Evolutionary conservation across 2,113 vertebrate species (phyloP), one percentile per base, ranked within the genome.

Genomic region (Oreocharis arfaki): DNA sequence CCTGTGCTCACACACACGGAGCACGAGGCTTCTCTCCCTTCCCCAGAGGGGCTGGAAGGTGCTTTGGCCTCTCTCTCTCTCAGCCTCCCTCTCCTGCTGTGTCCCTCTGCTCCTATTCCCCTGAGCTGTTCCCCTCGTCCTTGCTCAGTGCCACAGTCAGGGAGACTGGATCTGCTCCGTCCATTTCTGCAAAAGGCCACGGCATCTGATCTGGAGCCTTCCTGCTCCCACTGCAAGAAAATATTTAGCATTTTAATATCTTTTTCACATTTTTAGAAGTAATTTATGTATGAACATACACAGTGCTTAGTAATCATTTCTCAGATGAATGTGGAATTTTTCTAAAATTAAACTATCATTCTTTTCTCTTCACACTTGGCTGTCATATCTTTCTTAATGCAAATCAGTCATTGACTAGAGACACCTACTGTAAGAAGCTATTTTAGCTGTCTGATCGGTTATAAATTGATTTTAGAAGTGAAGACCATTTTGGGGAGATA

Each of bases 271-370:
- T 97, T 97, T 96, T 95, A 82, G 94, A 94, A 96, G 87, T 79
- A 93, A 96, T 94, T 95, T 95, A 92, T 97, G 86, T 96, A 81
- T 89, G 96, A 96, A 93, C 84, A 75, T 94, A 94, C 86, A 96
- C 80, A 95, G 79, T 96, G 96, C 96, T 97, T 97, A 97, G 95
- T 97, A 97, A 97, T 96, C 90, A 89, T 96, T 97, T 97, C 96
- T 97, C 86, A 61, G 91, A 96, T 89, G 92, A 96, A 95, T 95
- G 96, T 93, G 83, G 92, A 93, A 75, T 82, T 93, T 96, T 96
- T 96, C 96, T 96, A 96, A 97, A 96, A 96, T 96, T 97, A 96
- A 97, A 96, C 94, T 94, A 94, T 95, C 93, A 90, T 96, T 97
- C 96, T 96, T 96, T 90, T 92, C 92, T 76, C 81, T 89, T 93